These are phyloP conservation scores for Vesta saturnalis DNA, from an alignment of 2,888 invertebrate genomes.

Conservation along the genomic window DNA sequence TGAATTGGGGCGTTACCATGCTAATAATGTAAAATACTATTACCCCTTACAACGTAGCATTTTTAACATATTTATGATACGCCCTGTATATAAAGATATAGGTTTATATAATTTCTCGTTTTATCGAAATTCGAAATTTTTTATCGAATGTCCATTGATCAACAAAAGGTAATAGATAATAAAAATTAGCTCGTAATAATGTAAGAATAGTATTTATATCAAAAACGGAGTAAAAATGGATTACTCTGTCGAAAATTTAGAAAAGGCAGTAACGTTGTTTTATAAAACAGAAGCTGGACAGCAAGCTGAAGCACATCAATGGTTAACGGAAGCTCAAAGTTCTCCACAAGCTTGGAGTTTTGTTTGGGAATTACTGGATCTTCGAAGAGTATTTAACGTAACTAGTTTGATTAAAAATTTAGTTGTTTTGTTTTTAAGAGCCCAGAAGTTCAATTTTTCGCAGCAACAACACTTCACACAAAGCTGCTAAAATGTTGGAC, in stretches of 20 bases:
- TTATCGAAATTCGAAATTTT: too few relatives aligned
- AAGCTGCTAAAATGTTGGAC: conserved; percentile 90
- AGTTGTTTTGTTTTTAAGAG: conserved; percentile 65
- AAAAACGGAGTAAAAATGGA: conserved; percentile 67
- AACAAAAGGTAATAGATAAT: too few relatives aligned
- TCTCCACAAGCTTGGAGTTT: conserved; percentile 93
- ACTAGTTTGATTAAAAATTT: neutral
- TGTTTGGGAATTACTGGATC: conserved; percentile 87
- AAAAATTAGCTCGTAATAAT: too few relatives aligned
- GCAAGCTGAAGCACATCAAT: conserved; percentile 82
- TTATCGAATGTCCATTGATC: too few relatives aligned
- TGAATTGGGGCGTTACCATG: too few relatives aligned
- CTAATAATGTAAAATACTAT: too few relatives aligned
- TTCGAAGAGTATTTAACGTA: conserved; percentile 76
- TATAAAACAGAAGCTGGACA: conserved; percentile 71
- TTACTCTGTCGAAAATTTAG: conserved; percentile 72
- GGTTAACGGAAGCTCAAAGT: conserved; percentile 86
- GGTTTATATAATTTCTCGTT: too few relatives aligned
- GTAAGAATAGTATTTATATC: too few relatives aligned
- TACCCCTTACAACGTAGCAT: too few relatives aligned
- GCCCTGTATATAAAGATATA: too few relatives aligned
- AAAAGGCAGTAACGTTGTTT: conserved; percentile 75
- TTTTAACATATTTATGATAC: too few relatives aligned
- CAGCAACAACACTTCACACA: conserved; percentile 87
- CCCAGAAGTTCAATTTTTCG: conserved; percentile 93